Percentiles rank a stretch among this genome's conserved stretches.
phyloP scores from a whole-genome alignment of 1,140 invertebrate species.

The Bombus superbus region DNA sequence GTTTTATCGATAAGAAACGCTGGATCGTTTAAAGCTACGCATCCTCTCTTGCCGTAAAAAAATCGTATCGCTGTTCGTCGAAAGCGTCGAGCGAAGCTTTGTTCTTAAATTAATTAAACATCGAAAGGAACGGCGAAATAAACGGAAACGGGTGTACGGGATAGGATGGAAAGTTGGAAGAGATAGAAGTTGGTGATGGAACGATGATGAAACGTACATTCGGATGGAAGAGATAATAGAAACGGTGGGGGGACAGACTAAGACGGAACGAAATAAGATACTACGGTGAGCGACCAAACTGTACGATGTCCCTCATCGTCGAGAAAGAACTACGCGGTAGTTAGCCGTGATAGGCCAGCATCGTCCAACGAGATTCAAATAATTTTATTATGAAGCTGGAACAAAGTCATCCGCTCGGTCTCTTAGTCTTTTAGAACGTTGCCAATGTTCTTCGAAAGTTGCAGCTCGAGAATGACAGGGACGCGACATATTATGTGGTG shows the following conservation, averaged over 20 bases:
- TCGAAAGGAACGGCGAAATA: not conserved
- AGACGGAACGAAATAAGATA: slow-evolving; percentile 65
- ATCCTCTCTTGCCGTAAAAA: not conserved
- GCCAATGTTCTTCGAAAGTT: slow-evolving; percentile 30
- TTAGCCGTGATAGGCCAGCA: slow-evolving; percentile 49
- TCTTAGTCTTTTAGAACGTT: not conserved
- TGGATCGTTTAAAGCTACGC: not conserved
- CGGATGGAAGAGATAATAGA: slow-evolving; percentile 37
- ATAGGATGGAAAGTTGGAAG: not conserved
- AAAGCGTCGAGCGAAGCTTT: not conserved
- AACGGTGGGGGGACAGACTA: not conserved
- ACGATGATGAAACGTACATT: not conserved
- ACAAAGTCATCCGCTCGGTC: slow-evolving; percentile 16
- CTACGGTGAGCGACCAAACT: slow-evolving; percentile 59
- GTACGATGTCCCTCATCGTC: slow-evolving; percentile 57
- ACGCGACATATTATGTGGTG: slow-evolving; percentile 15
- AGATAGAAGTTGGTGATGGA: slow-evolving; percentile 42
- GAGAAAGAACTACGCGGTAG: slow-evolving; percentile 30
- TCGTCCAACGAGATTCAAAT: slow-evolving; percentile 38
- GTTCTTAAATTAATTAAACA: not conserved
- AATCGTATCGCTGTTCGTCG: not conserved
- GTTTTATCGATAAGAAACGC: too few species aligned
- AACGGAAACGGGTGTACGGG: not conserved
- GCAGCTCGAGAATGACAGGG: slow-evolving; percentile 1
- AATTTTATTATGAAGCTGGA: slow-evolving; percentile 51